Base-by-base conservation (phyloP, 2,797 vertebrate species). In the Leucoraja ocellata region DNA sequence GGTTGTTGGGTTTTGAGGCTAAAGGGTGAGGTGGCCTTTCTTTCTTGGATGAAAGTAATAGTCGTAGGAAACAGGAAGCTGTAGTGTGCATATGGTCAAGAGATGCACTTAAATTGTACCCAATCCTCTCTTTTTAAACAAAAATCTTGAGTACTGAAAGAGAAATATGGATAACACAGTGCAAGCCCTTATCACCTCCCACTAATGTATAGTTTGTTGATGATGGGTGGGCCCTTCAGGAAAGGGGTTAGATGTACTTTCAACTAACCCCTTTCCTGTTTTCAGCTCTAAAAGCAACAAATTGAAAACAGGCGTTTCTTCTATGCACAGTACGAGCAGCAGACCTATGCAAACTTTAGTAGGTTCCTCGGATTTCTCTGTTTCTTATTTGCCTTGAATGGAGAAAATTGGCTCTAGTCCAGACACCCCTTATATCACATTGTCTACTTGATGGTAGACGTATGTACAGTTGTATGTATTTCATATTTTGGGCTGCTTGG, bases 231-330 rank as follows among this genome's bases (percentile, higher is more conserved):
- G 58, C 10, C 25, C 4, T 18, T 32, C n/a, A 36, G 61, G 61
- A 63, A 88, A 63, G 28, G 16, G 63, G 84, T 63, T 88, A 73
- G 71, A 18, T 88, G 61, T 14, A 88, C 84, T 65, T 7, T 88
- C n/a, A 25, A 16, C 84, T 65, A 88, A 88, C 58, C 84, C 84
- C 84, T 88, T 88, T 88, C 84, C 84, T 88, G 84, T 88, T 88
- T 88, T 88, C 63, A 4, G 61, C n/a, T 68, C 3, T 36, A 23
- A 7, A 36, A 28, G n/a, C 84, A 68, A 21, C n/a, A 10, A 21
- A 88, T 88, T 68, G n/a, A 63, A n/a, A 36, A 61, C 84, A 88
- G 84, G 28, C 36, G n/a, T 65, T 88, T 36, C 61, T 88, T 32
- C 61, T 63, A 88, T 88, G 84, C 61, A 68, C n/a, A 0, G 63